Conservation (phyloP, 2,113 vertebrate genomes). For the Acrocephalus arundinaceus region DNA sequence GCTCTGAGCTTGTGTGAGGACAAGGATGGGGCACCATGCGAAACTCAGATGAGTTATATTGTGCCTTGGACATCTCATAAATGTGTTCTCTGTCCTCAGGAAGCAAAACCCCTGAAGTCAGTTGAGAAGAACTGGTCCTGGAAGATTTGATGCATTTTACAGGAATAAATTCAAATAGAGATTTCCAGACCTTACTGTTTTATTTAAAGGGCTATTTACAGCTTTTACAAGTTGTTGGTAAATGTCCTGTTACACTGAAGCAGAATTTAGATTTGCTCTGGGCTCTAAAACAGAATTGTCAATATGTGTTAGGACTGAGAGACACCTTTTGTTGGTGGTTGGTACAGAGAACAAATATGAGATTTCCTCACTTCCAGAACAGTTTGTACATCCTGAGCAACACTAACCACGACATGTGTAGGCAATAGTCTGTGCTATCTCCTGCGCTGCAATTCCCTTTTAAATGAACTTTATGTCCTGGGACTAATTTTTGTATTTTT, state of each 20-base stretch:
- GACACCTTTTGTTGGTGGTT: background rate
- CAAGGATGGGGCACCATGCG: background rate
- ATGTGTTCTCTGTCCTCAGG: background rate
- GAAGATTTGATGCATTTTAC: background rate
- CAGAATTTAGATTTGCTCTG: background rate
- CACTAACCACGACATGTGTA: background rate
- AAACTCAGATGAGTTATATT: background rate
- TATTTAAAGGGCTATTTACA: background rate
- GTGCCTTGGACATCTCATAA: background rate
- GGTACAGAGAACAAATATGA: background rate
- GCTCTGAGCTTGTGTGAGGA: background rate
- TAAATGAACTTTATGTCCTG: background rate
- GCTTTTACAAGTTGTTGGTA: background rate
- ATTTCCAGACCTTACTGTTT: background rate
- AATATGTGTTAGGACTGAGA: background rate
- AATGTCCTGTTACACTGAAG: background rate
- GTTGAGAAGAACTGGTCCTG: background rate
- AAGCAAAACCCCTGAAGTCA: background rate
- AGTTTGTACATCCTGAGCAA: background rate
- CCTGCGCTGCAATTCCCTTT: background rate
- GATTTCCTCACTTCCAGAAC: conserved; percentile 13
- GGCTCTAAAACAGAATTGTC: background rate
- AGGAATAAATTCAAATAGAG: background rate
- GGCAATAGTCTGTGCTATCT: background rate
- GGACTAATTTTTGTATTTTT: background rate